These are phyloP conservation scores for Rotaria magnacalcarata DNA, from an alignment of 2,888 invertebrate species.

Conservation along the genomic window DNA sequence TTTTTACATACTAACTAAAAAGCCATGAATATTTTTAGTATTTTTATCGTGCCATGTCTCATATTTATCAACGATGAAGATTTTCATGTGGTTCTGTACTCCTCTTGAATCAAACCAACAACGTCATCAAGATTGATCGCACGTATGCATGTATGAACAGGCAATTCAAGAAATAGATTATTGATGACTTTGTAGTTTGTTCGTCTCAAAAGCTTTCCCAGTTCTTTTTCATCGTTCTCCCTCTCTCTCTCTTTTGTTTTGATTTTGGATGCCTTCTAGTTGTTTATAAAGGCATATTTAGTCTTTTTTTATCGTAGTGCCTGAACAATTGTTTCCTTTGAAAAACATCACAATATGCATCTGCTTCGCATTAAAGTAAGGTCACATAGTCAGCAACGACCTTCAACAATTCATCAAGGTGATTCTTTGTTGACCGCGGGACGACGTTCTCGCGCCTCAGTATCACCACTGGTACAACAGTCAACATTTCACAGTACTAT, in stretches of 20 bases:
- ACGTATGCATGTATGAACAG: neutral
- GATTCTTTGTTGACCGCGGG: neutral
- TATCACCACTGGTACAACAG: neutral
- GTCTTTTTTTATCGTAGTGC: neutral
- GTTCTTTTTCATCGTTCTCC: neutral
- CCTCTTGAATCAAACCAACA: neutral
- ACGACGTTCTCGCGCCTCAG: neutral
- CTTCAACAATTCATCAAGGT: neutral
- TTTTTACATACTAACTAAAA: neutral
- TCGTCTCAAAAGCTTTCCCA: neutral
- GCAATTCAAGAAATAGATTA: slow-evolving; percentile 6
- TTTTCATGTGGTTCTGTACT: neutral
- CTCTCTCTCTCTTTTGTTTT: neutral
- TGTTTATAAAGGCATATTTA: neutral
- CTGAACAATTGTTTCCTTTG: neutral
- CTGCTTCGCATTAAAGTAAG: neutral
- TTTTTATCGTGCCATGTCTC: neutral
- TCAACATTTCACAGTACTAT: neutral
- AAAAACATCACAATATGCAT: neutral
- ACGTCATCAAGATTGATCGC: neutral
- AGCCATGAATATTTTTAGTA: neutral
- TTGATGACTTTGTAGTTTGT: neutral
- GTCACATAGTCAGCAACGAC: neutral
- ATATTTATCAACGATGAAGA: neutral
- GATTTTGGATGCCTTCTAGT: neutral